Conservation (phyloP, 2,113 vertebrate species). For the Rhynchopsitta pachyrhyncha region DNA sequence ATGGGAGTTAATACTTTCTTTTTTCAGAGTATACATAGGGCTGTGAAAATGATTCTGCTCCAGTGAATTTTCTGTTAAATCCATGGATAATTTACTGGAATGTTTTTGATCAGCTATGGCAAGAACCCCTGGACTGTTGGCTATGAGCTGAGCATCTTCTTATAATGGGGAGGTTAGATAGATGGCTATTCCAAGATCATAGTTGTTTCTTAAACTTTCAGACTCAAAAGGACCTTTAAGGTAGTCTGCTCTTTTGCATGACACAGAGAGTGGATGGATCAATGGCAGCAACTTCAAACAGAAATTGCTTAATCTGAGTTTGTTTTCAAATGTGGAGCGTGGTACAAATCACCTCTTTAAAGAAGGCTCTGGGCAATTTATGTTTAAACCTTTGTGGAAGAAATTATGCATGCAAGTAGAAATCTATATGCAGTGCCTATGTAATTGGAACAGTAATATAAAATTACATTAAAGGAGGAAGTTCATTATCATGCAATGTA, state of each 20-base stretch:
- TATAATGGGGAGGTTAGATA: background rate
- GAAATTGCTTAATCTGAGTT: background rate
- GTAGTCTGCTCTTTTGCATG: background rate
- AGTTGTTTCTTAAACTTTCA: background rate
- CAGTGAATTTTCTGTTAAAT: background rate
- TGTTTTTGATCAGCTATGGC: background rate
- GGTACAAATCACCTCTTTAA: background rate
- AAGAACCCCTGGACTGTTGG: background rate
- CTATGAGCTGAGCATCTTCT: background rate
- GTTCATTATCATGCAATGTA: conserved; percentile 20
- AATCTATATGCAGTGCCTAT: background rate
- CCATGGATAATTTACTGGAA: background rate
- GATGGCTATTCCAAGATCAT: background rate
- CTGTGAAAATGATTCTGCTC: background rate
- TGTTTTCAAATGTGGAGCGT: background rate
- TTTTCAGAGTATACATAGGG: background rate
- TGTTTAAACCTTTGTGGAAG: background rate
- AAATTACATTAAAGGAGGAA: background rate
- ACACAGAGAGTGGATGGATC: background rate
- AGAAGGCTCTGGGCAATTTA: background rate
- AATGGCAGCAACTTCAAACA: background rate
- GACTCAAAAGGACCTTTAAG: background rate
- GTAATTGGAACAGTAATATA: background rate
- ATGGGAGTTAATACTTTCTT: background rate
- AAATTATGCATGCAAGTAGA: background rate